Evolutionary conservation across 2,113 vertebrate genomes (phyloP), one percentile per base, ranked within the genome.

Genomic region (Perca fluviatilis): DNA sequence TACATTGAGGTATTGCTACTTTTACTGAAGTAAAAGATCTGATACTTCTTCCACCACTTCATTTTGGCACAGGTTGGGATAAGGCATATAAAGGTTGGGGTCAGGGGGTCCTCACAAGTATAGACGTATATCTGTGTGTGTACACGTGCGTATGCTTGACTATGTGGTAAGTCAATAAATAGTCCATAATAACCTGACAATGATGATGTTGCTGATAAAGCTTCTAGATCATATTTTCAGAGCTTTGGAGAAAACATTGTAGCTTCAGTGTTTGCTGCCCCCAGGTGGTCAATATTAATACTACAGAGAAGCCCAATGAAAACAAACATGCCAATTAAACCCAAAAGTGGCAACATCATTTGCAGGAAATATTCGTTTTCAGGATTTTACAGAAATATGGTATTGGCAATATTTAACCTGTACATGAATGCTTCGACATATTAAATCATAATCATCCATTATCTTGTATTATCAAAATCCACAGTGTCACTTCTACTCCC

Each of bases 241-340:
- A 53, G 33, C 15, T 18, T 63, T 23, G 15, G 13, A 33, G 46
- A 6, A 73, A 68, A 49, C 40, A 2, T 21, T 47, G 25, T 0
- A 21, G 30, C 80, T 77, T 62, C 40, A 23, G 69, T 82, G 87
- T 92, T 79, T 94, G 93, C 90, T 91, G 86, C 86, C 90, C 83
- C 73, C 93, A 70, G 18, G 85, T 92, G 93, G 91, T 63, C 27
- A 82, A 57, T 51, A 71, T 30, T 70, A 70, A 46, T 71, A 88
- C 27, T 74, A 68, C 77, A 87, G 25, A 36, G 3, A 30, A 67
- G 16, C 1, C 16, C 3, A 60, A 19, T 18, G 0, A n/a, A 60
- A 57, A 0, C 56, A 1, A 43, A 60, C 2, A 25, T 47, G 40
- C 9, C 30, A 50, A 7, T 63, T 6, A 25, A 69, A 40, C 16